Percentiles rank a stretch among this genome's conserved stretches.
These are phyloP conservation scores for Pardalotus punctatus DNA, from an alignment of 2,113 vertebrate species.

Conservation along the genomic window DNA sequence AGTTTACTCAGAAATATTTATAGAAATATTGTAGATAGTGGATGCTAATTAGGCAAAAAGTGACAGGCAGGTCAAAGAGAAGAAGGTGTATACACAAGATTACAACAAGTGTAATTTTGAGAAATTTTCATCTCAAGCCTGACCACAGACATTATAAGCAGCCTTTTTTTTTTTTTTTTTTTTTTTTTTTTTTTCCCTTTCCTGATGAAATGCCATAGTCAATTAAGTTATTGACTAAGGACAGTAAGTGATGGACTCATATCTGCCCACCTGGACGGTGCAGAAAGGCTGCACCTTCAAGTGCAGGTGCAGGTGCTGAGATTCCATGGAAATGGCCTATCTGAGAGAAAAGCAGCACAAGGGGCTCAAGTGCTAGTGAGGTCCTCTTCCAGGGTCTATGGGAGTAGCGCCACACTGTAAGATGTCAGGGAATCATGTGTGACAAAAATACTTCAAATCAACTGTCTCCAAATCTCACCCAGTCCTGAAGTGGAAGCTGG, in stretches of 20 bases:
- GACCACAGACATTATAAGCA: not conserved
- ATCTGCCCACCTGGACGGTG: not conserved
- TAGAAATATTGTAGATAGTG: not conserved
- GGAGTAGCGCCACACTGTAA: not conserved
- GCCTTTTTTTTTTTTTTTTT: not conserved
- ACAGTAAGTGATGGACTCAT: not conserved
- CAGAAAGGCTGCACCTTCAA: not conserved
- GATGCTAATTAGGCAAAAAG: not conserved
- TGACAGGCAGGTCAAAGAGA: not conserved
- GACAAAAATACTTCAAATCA: not conserved
- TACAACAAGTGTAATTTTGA: not conserved
- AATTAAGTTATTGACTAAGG: not conserved
- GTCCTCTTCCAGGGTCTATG: not conserved
- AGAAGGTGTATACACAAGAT: not conserved
- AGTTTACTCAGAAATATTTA: not conserved
- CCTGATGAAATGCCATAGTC: not conserved
- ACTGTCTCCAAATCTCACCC: not conserved
- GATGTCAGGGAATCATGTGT: not conserved
- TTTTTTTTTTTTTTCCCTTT: too few species aligned
- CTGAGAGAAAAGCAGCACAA: not conserved
- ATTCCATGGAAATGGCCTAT: not conserved
- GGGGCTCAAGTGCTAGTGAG: not conserved
- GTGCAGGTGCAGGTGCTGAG: not conserved
- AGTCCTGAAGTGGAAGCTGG: not conserved
- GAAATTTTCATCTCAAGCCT: conserved; percentile 24